Evolutionary conservation across 2,797 vertebrate genomes (phyloP).

Genomic region (Siniperca obscura): DNA sequence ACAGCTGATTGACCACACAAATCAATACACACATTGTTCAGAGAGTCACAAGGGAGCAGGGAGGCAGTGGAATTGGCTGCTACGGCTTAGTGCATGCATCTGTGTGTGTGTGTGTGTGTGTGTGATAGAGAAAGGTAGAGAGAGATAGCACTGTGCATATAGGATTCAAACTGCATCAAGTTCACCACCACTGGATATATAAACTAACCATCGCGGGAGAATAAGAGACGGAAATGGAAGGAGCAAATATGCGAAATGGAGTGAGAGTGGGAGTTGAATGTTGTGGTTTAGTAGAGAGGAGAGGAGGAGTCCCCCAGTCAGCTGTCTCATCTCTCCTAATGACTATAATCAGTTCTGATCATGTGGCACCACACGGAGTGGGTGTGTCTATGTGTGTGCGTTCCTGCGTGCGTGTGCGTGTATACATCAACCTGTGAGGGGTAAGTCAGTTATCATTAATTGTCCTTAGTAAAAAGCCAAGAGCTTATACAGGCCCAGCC

Average conservation of each 20-base stretch:
- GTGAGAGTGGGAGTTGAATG: slow-evolving; percentile 28
- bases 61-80: slow-evolving; percentile 39
- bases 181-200: slow-evolving; percentile 6
- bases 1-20: slow-evolving; percentile 56
- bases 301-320: slow-evolving; percentile 9
- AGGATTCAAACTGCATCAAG: slow-evolving; percentile 19
- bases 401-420: neutral
- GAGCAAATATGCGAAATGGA: slow-evolving; percentile 6
- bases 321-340: slow-evolving; percentile 63
- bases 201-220: neutral
- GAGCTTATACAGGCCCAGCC: neutral
- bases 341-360: slow-evolving; percentile 69
- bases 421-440: slow-evolving; percentile 28
- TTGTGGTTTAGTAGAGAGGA: slow-evolving; percentile 44
- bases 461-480: slow-evolving; percentile 37
- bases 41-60: slow-evolving; percentile 59
- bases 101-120: slow-evolving; percentile 8
- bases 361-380: slow-evolving; percentile 36
- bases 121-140: neutral
- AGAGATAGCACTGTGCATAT: neutral
- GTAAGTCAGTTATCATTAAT: slow-evolving; percentile 37
- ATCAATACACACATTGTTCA: slow-evolving; percentile 73
- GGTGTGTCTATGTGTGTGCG: slow-evolving; percentile 23
- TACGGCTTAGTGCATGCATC: slow-evolving; percentile 19
- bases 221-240: slow-evolving; percentile 11